These are phyloP conservation scores for Chiridota heheva DNA, from an alignment of 35 echinoderm and acorn worm species.

Conservation along the genomic window DNA sequence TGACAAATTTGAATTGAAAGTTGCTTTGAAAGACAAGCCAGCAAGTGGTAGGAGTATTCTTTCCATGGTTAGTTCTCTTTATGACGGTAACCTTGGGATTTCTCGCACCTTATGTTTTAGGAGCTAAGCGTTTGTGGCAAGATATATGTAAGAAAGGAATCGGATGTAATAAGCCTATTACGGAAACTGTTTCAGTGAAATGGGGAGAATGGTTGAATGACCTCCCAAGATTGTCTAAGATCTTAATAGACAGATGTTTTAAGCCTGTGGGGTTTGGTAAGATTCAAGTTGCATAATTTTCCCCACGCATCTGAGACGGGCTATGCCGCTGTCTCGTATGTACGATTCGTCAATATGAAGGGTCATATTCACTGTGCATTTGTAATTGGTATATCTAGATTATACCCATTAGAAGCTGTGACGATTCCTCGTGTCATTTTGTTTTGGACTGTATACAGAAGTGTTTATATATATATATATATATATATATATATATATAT, in stretches of 20 bases:
- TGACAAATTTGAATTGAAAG: slow-evolving; percentile 52
- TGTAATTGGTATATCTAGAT: slow-evolving; percentile 33
- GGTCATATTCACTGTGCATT: slow-evolving; percentile 40
- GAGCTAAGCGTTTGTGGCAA: slow-evolving; percentile 45
- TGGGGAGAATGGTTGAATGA: slow-evolving; percentile 19
- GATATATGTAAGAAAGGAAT: slow-evolving; percentile 28
- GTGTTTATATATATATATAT: slow-evolving; percentile 4
- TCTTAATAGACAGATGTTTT: slow-evolving; percentile 37
- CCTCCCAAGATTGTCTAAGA: background rate
- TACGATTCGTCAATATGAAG: slow-evolving; percentile 8
- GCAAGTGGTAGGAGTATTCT: slow-evolving; percentile 50
- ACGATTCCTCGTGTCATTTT: background rate
- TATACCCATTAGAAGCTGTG: slow-evolving; percentile 17
- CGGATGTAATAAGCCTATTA: slow-evolving; percentile 22
- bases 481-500: slow-evolving; percentile 19
- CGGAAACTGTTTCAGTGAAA: background rate
- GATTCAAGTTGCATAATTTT: slow-evolving; percentile 54
- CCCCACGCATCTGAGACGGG: slow-evolving; percentile 41
- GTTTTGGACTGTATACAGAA: background rate
- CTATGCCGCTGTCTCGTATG: slow-evolving; percentile 30
- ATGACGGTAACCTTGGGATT: slow-evolving; percentile 63
- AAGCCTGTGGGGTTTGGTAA: slow-evolving; percentile 21
- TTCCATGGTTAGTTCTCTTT: slow-evolving; percentile 50
- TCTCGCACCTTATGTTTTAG: slow-evolving; percentile 37
- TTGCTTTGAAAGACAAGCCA: slow-evolving; percentile 16